These are phyloP conservation scores for Oreocharis arfaki DNA, from an alignment of 2,113 vertebrate species.

Conservation along the genomic window DNA sequence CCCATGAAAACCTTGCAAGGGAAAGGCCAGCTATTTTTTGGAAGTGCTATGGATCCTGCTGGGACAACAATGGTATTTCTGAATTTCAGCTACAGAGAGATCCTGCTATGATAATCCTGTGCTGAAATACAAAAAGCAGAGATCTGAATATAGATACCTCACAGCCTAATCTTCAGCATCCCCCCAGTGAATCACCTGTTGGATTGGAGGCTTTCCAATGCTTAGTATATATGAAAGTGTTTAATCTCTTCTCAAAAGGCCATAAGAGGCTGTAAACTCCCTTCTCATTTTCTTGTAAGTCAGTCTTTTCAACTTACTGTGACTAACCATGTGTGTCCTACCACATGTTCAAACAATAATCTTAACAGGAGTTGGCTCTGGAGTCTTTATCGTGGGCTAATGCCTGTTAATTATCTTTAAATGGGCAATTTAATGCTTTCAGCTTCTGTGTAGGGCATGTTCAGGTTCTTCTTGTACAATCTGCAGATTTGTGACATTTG, in stretches of 20 bases:
- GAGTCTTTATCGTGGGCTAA: background rate
- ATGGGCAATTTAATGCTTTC: background rate
- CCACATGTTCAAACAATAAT: slow-evolving; percentile 23
- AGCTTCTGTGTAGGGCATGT: background rate
- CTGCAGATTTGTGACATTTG: background rate
- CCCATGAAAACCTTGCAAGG: background rate
- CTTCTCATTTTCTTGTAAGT: background rate
- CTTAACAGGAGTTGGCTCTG: background rate
- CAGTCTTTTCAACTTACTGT: background rate
- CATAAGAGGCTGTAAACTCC: background rate
- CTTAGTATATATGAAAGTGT: background rate
- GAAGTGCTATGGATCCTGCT: background rate
- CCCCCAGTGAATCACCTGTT: background rate
- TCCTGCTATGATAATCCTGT: background rate
- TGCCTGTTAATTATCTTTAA: slow-evolving; percentile 20
- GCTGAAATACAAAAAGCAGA: slow-evolving; percentile 11
- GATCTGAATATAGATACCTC: background rate
- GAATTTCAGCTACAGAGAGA: background rate
- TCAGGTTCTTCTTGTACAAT: background rate
- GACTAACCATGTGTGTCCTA: slow-evolving; percentile 17
- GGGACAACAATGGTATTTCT: background rate
- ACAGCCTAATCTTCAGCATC: background rate
- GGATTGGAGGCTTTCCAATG: background rate
- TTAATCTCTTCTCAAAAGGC: background rate
- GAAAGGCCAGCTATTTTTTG: background rate